Conservation (phyloP, 1,140 invertebrate species). For the Diachasmimorpha longicaudata region DNA sequence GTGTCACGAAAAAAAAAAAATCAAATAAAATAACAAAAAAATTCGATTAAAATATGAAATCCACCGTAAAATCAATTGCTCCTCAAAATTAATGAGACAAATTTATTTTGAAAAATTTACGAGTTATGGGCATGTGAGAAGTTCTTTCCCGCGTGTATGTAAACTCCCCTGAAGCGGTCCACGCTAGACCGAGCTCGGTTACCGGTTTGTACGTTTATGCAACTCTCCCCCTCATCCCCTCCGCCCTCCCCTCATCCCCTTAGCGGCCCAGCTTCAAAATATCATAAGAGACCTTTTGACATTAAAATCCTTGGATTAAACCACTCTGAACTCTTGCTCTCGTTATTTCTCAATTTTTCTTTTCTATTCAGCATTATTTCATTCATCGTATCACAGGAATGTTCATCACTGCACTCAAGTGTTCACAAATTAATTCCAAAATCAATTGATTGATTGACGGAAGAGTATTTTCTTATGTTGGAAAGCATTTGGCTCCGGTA, state of each 20-base stretch:
- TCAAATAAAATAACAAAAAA: no score
- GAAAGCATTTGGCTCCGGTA: background rate
- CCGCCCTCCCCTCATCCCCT: no score
- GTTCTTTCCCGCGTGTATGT: background rate
- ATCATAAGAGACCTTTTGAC: background rate
- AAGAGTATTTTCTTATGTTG: background rate
- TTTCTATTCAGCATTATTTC: no score
- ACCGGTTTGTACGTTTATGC: constrained; percentile 3
- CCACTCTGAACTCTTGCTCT: background rate
- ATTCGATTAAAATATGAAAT: no score
- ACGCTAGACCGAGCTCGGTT: background rate
- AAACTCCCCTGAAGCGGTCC: background rate
- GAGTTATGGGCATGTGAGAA: background rate
- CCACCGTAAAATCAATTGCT: background rate
- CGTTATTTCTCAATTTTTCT: background rate
- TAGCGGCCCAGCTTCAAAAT: background rate
- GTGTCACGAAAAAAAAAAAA: background rate
- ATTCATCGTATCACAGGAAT: background rate
- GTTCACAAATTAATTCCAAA: background rate
- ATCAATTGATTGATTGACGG: background rate
- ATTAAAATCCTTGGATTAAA: background rate
- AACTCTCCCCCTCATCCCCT: background rate
- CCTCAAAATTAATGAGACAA: background rate
- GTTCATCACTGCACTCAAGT: background rate
- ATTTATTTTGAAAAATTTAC: background rate